These are phyloP conservation scores for Antidorcas marsupialis DNA, from an alignment of 2,113 vertebrate genomes.

Conservation along the genomic window DNA sequence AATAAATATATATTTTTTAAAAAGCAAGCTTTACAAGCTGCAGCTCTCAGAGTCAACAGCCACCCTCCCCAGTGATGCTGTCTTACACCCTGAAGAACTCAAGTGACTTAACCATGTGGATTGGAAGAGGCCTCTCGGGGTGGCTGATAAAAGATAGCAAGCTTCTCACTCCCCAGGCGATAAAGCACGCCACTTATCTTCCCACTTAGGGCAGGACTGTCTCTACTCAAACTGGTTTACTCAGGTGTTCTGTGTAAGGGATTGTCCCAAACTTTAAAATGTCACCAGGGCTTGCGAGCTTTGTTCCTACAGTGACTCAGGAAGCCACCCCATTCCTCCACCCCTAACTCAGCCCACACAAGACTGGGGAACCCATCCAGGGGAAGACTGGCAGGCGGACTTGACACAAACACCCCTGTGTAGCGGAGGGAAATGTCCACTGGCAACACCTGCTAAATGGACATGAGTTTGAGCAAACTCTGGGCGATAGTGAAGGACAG, in stretches of 20 bases:
- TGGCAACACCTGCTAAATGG: background rate
- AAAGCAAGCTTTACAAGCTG: background rate
- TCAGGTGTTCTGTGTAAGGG: background rate
- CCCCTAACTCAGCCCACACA: background rate
- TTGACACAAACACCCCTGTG: background rate
- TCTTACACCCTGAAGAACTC: background rate
- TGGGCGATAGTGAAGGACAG: background rate
- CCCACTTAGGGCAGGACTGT: background rate
- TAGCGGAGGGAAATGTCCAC: background rate
- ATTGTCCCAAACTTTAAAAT: background rate
- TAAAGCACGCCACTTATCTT: background rate
- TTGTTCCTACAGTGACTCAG: background rate
- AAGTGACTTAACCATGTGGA: background rate
- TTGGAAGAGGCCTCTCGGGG: background rate
- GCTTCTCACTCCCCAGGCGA: background rate
- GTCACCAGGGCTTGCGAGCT: background rate
- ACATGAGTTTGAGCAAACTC: background rate
- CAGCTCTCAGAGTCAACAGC: background rate
- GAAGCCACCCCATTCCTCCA: background rate
- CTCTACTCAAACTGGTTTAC: background rate
- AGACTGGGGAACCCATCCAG: background rate
- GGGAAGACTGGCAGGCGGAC: background rate
- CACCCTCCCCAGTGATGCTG: background rate
- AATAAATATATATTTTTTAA: background rate
- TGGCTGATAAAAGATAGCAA: background rate